A percentile compares a stretch with the other conserved stretches of the same genome.
Conservation (phyloP, 2,888 invertebrate species). For the Eubasilissa splendida region DNA sequence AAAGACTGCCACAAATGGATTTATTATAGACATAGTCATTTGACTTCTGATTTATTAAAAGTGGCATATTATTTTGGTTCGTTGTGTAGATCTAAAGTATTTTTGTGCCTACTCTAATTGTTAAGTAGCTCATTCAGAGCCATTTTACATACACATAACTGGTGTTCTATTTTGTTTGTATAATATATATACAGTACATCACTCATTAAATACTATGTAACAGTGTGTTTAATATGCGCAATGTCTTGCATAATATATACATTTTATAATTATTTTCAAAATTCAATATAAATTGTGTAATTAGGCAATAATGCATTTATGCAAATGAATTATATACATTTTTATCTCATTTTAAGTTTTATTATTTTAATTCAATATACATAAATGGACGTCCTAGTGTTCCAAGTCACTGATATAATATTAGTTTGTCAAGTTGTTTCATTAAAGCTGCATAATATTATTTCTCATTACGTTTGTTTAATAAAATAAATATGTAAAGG, state of each 20-base stretch:
- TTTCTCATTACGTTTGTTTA: slow-evolving; percentile 5
- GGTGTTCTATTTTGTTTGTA: slow-evolving; percentile 6
- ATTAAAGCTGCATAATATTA: slow-evolving; percentile 13
- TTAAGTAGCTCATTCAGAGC: slow-evolving; percentile 2
- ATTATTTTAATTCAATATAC: too few species aligned
- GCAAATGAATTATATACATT: too few species aligned
- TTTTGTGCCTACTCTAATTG: not conserved
- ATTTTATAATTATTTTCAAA: too few species aligned
- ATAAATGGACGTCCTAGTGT: too few species aligned
- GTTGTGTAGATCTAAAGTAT: not conserved
- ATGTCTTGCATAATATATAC: too few species aligned
- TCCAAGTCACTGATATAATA: too few species aligned
- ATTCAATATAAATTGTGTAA: too few species aligned
- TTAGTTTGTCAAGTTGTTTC: not conserved
- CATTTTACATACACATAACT: slow-evolving; percentile 1
- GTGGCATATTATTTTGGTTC: slow-evolving; percentile 10
- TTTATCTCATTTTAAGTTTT: too few species aligned
- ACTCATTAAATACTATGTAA: too few species aligned
- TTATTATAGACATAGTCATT: slow-evolving; percentile 10
- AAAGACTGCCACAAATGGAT: slow-evolving; percentile 34
- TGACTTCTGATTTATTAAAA: slow-evolving; percentile 23
- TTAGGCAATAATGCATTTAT: too few species aligned
- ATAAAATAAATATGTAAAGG: slow-evolving; percentile 13
- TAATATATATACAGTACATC: too few species aligned
- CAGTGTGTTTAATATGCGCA: too few species aligned